These are phyloP conservation scores for Nautilus pompilius DNA, from an alignment of 1,140 invertebrate genomes.

Conservation along the genomic window DNA sequence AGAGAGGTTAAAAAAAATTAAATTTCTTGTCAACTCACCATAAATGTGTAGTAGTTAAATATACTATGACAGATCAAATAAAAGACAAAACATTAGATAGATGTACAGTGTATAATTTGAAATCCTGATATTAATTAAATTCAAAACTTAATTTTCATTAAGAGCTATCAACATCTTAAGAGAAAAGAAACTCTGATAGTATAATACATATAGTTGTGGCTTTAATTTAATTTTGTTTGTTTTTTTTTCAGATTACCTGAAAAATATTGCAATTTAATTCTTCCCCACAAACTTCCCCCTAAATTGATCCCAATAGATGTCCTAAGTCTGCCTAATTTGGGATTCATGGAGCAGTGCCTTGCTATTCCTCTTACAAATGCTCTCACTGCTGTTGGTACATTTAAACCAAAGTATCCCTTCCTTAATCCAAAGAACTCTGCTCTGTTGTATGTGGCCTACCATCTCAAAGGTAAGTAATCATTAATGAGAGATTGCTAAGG, in stretches of 20 bases:
- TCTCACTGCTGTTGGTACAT: constrained; percentile 49
- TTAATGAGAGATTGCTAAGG: neutral
- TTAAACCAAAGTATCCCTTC: constrained; percentile 58
- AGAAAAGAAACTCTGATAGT: neutral
- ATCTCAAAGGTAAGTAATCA: constrained; percentile 49
- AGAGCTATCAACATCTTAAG: neutral
- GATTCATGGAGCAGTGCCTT: constrained; percentile 56
- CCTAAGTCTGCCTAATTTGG: constrained; percentile 51
- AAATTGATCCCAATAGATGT: constrained; percentile 38
- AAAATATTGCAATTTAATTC: constrained; percentile 44
- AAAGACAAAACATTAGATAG: too few relatives aligned
- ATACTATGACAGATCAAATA: too few relatives aligned
- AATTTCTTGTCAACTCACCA: too few relatives aligned
- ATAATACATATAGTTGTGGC: neutral
- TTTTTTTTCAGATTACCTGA: constrained; percentile 44
- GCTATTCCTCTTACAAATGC: constrained; percentile 48
- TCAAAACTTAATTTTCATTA: neutral
- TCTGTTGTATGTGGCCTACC: constrained; percentile 53
- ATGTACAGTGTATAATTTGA: too few relatives aligned
- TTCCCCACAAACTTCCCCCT: constrained; percentile 57
- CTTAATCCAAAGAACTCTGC: constrained; percentile 50
- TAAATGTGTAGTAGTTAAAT: too few relatives aligned
- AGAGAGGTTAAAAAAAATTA: too few relatives aligned
- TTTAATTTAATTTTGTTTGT: neutral
- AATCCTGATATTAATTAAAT: too few relatives aligned